Evolutionary conservation across 2,797 vertebrate genomes (phyloP), one percentile per base, ranked within the genome.

Genomic region (Rhabdomys pumilio): DNA sequence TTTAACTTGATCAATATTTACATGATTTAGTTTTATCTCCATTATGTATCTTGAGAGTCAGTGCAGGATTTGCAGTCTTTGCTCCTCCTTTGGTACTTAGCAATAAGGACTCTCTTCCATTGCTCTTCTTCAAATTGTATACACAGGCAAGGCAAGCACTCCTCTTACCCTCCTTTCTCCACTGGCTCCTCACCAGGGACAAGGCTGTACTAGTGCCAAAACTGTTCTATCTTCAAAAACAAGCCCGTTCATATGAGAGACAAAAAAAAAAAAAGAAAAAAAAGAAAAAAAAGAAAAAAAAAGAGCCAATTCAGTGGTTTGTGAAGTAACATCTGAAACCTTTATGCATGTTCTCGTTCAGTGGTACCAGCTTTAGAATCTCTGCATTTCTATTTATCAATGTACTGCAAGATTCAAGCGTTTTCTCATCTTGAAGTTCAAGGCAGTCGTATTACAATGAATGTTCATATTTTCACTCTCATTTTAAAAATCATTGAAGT

Each of bases 11-110:
- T 98, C 97, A 97, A 96, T 97, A 96, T 97, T 98, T 98, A 93
- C 93, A 97, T 97, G 97, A 95, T 97, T 95, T 9, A 61, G 96
- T 97, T 98, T 98, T 95, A 93, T 97, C 98, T 98, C 98, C 98
- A 98, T 98, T 98, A 97, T 96, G 93, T 96, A 96, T 95, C 98
- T 97, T 97, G 98, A 98, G 98, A 98, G 95, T 98, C 98, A 95
- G 93, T 94, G 44, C 95, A 95, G 91, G 96, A 69, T 97, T 97
- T 97, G 29, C 65, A 41, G 8, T 69, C 57, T 31, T 31, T 84
- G 55, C 34, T 26, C 8, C 10, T 61, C 41, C 95, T 96, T 97
- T 91, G 73, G 53, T 73, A 69, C 84, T 63, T 95, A 95, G 89
- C 86, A 97, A 55, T 95, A 97, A 86, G n/a, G 89, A 77, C 65